Conservation (phyloP, 2,113 vertebrate species). For the Peromyscus maniculatus region DNA sequence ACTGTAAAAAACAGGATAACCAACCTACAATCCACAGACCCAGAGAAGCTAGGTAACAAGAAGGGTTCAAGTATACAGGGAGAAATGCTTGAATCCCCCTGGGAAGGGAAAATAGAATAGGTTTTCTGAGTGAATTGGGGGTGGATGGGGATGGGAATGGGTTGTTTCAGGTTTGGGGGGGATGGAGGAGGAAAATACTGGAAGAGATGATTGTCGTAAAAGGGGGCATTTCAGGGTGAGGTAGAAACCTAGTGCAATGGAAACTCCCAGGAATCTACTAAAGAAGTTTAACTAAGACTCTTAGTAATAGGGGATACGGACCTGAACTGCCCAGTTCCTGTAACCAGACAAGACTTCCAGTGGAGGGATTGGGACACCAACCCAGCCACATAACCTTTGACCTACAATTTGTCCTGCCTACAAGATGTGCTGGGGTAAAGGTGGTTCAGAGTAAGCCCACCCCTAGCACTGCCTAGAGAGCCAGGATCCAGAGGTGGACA, state of each 20-base stretch:
- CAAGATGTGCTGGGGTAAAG: neutral
- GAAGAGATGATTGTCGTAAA: neutral
- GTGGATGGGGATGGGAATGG: neutral
- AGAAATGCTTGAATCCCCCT: neutral
- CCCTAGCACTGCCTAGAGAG: neutral
- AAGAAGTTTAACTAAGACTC: neutral
- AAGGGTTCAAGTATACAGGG: neutral
- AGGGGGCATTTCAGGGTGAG: neutral
- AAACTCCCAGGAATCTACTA: neutral
- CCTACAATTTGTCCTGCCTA: neutral
- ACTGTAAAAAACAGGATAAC: neutral
- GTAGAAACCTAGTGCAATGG: neutral
- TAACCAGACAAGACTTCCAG: neutral
- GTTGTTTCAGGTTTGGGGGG: neutral
- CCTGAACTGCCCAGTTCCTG: neutral
- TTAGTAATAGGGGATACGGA: neutral
- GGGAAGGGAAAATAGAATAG: neutral
- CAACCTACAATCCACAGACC: neutral
- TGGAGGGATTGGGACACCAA: neutral
- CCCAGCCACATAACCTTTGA: neutral
- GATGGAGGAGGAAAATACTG: neutral
- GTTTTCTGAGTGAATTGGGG: neutral
- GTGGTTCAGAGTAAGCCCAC: neutral
- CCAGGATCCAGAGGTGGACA: no score
- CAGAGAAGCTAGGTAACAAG: neutral